Evolutionary conservation across 2,113 vertebrate genomes (phyloP).

Genomic region (Eleginops maclovinus): DNA sequence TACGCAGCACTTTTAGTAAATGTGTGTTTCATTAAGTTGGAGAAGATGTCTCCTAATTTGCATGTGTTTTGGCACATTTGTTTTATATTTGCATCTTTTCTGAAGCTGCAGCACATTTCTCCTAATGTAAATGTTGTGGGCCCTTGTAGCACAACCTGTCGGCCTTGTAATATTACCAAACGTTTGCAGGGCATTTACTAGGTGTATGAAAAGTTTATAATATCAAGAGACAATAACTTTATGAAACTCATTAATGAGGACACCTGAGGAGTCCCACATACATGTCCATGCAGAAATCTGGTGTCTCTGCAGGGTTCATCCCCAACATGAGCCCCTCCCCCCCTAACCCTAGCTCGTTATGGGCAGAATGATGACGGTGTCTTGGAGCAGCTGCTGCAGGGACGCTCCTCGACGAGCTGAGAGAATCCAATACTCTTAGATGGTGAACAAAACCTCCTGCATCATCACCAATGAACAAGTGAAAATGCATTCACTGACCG

Average conservation of each 20-base stretch:
- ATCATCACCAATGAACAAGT: constrained; percentile 5
- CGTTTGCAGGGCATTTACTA: too few relatives aligned
- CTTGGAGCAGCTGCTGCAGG: constrained; percentile 77
- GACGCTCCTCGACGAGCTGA: constrained; percentile 34
- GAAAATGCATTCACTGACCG: too few relatives aligned
- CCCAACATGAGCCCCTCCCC: constrained; percentile 50
- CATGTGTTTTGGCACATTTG: too few relatives aligned
- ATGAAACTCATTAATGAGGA: constrained; percentile 48
- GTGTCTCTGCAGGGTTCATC: constrained; percentile 74
- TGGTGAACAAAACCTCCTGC: constrained; percentile 3
- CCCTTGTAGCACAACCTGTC: too few relatives aligned
- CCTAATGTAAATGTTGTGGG: too few relatives aligned
- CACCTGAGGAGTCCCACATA: constrained; percentile 62
- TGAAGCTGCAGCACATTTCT: too few relatives aligned
- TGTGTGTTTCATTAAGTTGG: too few relatives aligned
- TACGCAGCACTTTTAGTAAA: too few relatives aligned
- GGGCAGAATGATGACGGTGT: constrained; percentile 76
- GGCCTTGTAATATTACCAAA: too few relatives aligned
- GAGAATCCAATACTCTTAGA: constrained; percentile 24
- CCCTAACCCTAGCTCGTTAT: constrained; percentile 72
- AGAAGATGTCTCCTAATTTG: too few relatives aligned
- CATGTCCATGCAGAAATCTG: constrained; percentile 69
- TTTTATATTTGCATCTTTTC: too few relatives aligned
- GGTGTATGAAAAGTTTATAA: background rate
- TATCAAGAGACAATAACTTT: background rate